Evolutionary conservation across 2,113 vertebrate genomes (phyloP).

Genomic region (Semicossyphus pulcher): DNA sequence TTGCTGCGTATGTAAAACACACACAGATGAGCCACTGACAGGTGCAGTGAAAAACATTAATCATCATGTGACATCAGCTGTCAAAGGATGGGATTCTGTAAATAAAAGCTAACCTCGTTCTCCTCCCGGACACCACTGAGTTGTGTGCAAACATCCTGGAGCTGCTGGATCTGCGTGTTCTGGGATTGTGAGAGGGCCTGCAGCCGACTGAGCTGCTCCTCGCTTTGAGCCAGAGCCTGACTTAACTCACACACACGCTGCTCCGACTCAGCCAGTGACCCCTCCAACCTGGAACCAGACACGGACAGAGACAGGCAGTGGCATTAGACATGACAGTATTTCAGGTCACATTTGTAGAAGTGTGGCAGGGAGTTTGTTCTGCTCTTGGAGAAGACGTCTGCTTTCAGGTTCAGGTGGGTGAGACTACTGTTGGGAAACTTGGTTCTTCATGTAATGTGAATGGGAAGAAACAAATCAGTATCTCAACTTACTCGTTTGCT

Average conservation of each 20-base stretch:
- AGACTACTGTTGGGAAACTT: neutral
- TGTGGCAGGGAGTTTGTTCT: neutral
- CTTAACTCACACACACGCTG: slow-evolving; percentile 58
- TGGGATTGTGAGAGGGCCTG: slow-evolving; percentile 73
- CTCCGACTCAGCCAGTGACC: slow-evolving; percentile 62
- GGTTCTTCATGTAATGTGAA: neutral
- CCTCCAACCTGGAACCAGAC: slow-evolving; percentile 69
- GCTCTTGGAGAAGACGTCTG: neutral
- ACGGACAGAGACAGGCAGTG: neutral
- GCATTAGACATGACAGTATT: neutral
- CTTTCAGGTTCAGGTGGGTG: no score
- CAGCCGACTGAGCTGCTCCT: slow-evolving; percentile 63
- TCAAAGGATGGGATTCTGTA: neutral
- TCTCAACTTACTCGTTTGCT: slow-evolving; percentile 67
- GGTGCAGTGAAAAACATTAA: neutral
- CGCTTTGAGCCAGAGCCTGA: slow-evolving; percentile 59
- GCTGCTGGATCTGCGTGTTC: slow-evolving; percentile 72
- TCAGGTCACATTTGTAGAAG: neutral
- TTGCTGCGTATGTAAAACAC: neutral
- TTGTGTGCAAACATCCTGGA: slow-evolving; percentile 78
- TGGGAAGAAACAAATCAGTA: neutral
- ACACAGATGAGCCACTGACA: neutral
- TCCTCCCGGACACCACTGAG: slow-evolving; percentile 80
- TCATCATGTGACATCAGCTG: neutral
- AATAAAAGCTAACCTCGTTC: slow-evolving; percentile 84